Base-by-base conservation (phyloP, 2,797 vertebrate species). In the Poeciliopsis presidionis region DNA sequence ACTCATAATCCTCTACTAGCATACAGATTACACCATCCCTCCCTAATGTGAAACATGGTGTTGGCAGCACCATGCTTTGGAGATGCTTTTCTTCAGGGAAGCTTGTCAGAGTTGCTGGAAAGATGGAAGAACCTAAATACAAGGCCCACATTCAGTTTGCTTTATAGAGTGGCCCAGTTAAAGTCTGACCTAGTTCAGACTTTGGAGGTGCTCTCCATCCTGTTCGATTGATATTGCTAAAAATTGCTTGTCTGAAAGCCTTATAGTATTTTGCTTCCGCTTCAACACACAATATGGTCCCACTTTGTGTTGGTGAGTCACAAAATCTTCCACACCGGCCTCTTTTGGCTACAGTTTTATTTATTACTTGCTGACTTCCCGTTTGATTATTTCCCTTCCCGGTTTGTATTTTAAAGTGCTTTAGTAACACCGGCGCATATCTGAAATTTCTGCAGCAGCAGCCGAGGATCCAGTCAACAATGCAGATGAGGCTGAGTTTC, bases 401-500 rank as follows among this genome's bases (percentile, higher is more conserved):
- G 73, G 22, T 67, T 82, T 61, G 75, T 36, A 55, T 84, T 90
- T 79, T 84, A 28, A 41, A 41, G 39, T 63, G 51, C 3, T 13
- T 65, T 43, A 72, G 70, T 77, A 43, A 81, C 82, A 77, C 80
- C 76, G 76, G 84, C 63, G 70, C 47, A 78, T 85, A 88, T 91
- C 86, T 78, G 79, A 84, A 41, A 83, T 70, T 85, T 88, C 84
- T 76, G 85, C 76, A 83, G 80, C 84, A 70, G 86, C 47, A n/a
- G 85, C 76, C 55, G 85, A 84, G 90, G 90, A 93, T 88, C 84
- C 86, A 86, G 83, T 87, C 86, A 84, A 84, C 73, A 84, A 84
- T 85, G 83, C 75, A 49, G 77, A 80, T 78, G 76, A 74, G 80
- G 85, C 83, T 84, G 92, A 81, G 80, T 91, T 94, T 95, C 92